Evolutionary conservation across 2,797 vertebrate genomes (phyloP).

Genomic region (Iguana delicatissima): DNA sequence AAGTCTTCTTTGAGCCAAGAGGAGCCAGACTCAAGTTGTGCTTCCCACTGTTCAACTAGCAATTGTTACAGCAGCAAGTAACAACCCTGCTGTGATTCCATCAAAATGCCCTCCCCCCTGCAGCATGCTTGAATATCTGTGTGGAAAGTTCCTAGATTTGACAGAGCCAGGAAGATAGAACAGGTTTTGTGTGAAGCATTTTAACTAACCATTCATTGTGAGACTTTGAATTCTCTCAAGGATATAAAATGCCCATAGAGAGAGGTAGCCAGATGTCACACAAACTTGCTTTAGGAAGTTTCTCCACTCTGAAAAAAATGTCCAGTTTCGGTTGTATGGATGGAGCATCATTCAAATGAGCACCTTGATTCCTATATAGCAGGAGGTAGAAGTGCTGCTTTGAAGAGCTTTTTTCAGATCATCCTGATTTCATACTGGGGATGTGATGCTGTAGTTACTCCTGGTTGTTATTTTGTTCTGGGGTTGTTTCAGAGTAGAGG

Average conservation of each 20-base stretch:
- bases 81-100: conserved; percentile 72
- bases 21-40: conserved; percentile 38
- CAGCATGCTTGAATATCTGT: conserved; percentile 63
- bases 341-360: not conserved
- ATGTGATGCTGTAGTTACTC: no score
- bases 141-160: conserved; percentile 69
- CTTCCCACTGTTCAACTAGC: conserved; percentile 70
- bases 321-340: not conserved
- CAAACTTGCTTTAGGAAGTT: not conserved
- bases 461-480: no score
- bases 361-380: not conserved
- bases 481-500: no score
- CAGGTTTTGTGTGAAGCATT: conserved; percentile 68
- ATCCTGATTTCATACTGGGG: no score
- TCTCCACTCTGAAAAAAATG: not conserved
- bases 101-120: conserved; percentile 68
- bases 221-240: conserved; percentile 48
- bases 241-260: not conserved
- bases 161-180: conserved; percentile 67
- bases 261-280: conserved; percentile 45
- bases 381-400: no score
- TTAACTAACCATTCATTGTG: conserved; percentile 63
- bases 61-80: conserved; percentile 70
- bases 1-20: conserved; percentile 57
- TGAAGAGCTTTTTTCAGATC: no score